These are phyloP conservation scores for Chouioia cunea DNA, from an alignment of 2,888 invertebrate species.

Conservation along the genomic window DNA sequence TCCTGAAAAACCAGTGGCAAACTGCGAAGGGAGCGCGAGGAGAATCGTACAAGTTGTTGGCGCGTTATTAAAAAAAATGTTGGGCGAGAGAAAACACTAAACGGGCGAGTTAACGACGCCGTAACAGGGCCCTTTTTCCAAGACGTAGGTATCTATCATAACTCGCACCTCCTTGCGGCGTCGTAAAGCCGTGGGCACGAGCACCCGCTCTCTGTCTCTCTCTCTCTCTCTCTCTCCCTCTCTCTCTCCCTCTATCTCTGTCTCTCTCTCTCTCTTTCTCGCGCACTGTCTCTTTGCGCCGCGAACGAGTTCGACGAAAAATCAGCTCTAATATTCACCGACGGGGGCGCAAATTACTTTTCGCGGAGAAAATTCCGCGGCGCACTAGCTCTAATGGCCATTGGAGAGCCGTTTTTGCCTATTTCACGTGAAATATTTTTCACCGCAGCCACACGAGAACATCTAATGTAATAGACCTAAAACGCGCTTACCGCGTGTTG, in stretches of 20 bases:
- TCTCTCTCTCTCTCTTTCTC: not conserved
- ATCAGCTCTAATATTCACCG: slow-evolving; percentile 27
- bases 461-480: slow-evolving; percentile 37
- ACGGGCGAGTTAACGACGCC: slow-evolving; percentile 31
- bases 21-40: slow-evolving; percentile 2
- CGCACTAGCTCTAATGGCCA: slow-evolving; percentile 19
- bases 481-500: slow-evolving; percentile 12
- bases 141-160: too few species aligned
- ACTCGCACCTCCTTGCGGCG: not conserved
- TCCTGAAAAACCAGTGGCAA: slow-evolving; percentile 14
- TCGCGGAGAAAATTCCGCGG: slow-evolving; percentile 56
- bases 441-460: slow-evolving; percentile 47
- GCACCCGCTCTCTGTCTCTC: not conserved
- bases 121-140: slow-evolving; percentile 31
- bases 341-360: slow-evolving; percentile 52
- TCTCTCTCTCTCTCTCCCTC: slow-evolving; percentile 4
- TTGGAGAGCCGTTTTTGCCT: slow-evolving; percentile 28
- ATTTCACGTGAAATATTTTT: slow-evolving; percentile 46
- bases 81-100: slow-evolving; percentile 22
- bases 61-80: slow-evolving; percentile 41
- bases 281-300: not conserved
- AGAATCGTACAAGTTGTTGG: slow-evolving; percentile 32
- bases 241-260: too few species aligned
- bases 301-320: slow-evolving; percentile 39
- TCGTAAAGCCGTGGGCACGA: not conserved